Percentiles rank a stretch among this genome's conserved stretches.
These are phyloP conservation scores for Hypotaenidia okinawae DNA, from an alignment of 2,797 vertebrate species.

Conservation along the genomic window DNA sequence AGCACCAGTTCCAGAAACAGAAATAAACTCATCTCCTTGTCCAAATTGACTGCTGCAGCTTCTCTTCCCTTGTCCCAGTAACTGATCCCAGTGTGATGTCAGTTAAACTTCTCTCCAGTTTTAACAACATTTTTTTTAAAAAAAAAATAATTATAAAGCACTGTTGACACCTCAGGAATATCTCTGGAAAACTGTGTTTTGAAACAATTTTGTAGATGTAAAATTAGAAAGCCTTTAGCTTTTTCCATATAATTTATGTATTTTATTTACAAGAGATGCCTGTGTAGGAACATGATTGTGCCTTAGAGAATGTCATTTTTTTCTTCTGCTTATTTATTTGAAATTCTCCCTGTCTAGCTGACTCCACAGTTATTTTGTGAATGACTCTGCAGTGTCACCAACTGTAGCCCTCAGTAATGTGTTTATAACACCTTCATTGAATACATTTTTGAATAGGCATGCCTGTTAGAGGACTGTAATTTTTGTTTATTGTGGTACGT, in stretches of 20 bases:
- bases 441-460: background rate
- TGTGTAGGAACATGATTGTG: background rate
- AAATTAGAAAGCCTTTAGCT: background rate
- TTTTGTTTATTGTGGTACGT: background rate
- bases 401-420: background rate
- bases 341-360: background rate
- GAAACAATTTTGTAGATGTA: constrained; percentile 45
- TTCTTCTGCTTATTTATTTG: background rate
- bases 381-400: background rate
- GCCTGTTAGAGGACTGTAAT: background rate
- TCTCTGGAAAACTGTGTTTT: constrained; percentile 40
- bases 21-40: background rate
- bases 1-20: background rate
- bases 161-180: constrained; percentile 49
- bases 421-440: background rate
- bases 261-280: constrained; percentile 31
- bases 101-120: constrained; percentile 14
- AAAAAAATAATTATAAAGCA: background rate
- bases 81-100: background rate
- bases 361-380: background rate
- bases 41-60: background rate
- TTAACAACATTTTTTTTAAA: constrained; percentile 11
- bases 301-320: background rate
- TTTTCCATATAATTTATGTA: background rate
- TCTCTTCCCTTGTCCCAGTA: constrained; percentile 23